Evolutionary conservation across 2,113 vertebrate genomes (phyloP).

Genomic region (Meles meles): DNA sequence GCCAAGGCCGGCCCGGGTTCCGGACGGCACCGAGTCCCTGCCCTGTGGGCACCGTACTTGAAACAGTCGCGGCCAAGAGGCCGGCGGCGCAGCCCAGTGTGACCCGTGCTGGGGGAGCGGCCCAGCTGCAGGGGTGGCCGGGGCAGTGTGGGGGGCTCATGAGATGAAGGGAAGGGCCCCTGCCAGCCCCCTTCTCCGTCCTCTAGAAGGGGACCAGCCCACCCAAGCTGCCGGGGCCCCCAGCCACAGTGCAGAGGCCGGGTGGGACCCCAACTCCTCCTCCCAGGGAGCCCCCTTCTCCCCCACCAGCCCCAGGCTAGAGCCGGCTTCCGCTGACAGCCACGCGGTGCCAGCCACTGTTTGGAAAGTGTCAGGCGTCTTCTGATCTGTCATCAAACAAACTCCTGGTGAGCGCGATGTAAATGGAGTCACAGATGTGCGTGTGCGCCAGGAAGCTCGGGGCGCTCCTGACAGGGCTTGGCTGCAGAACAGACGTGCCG

Average conservation of each 20-base stretch:
- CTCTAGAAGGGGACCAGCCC: neutral
- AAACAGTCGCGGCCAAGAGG: neutral
- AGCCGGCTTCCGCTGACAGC: neutral
- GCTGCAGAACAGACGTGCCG: rapidly evolving
- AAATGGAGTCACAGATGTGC: neutral
- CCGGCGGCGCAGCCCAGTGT: neutral
- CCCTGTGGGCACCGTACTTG: neutral
- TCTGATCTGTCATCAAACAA: slow-evolving; percentile 45
- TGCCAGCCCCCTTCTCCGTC: neutral
- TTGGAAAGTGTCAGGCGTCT: neutral
- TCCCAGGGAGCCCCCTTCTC: neutral
- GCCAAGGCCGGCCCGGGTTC: neutral
- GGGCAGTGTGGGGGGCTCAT: rapidly evolving
- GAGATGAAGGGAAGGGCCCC: neutral
- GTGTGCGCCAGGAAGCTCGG: rapidly evolving
- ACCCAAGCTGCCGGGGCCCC: rapidly evolving
- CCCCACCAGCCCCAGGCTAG: neutral
- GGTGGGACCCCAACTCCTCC: neutral
- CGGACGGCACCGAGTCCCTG: neutral
- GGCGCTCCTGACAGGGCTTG: neutral
- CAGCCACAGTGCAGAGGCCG: neutral
- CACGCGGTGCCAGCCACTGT: neutral
- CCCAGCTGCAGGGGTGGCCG: neutral
- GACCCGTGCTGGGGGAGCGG: neutral
- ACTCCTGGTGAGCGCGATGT: neutral